phyloP scores from a whole-genome alignment of 1,140 invertebrate genomes.

The Drosophila ironensis region DNA sequence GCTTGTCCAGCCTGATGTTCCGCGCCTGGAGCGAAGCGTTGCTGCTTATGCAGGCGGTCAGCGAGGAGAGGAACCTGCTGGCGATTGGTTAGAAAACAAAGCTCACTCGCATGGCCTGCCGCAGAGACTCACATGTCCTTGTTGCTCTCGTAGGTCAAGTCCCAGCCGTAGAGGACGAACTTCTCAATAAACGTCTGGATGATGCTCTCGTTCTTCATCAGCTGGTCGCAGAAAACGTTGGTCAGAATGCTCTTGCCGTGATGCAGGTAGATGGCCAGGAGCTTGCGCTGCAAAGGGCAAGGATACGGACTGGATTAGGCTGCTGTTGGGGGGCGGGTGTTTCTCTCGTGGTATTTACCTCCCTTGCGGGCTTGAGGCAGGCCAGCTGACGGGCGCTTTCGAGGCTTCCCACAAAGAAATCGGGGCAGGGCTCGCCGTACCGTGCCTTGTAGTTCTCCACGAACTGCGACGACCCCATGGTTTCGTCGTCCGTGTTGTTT shows the following conservation, averaged over 20 bases:
- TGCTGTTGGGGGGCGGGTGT: too few relatives aligned
- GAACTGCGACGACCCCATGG: constrained; percentile 93
- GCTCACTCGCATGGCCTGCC: too few relatives aligned
- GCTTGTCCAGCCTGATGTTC: constrained; percentile 91
- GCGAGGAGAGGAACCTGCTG: constrained; percentile 87
- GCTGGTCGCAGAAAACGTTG: constrained; percentile 97
- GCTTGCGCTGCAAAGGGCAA: constrained; percentile 89
- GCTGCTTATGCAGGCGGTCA: constrained; percentile 86
- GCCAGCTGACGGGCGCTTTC: constrained; percentile 95
- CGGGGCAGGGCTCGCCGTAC: constrained; percentile 91
- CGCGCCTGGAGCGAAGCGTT: constrained; percentile 88
- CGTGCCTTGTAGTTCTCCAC: constrained; percentile 91
- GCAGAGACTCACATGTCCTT: constrained; percentile 86
- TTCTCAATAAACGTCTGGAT: constrained; percentile 92
- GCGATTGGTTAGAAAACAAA: background rate
- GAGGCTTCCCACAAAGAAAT: constrained; percentile 94
- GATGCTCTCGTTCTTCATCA: constrained; percentile 94
- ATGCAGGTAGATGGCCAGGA: constrained; percentile 96
- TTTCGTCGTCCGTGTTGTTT: constrained; percentile 92
- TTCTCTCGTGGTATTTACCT: constrained; percentile 84
- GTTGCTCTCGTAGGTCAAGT: constrained; percentile 93
- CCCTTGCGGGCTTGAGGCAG: constrained; percentile 91
- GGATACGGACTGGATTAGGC: background rate
- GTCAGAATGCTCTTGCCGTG: constrained; percentile 96
- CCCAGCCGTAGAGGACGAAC: constrained; percentile 97